Evolutionary conservation across 2,113 vertebrate species (phyloP), one percentile per base, ranked within the genome.

Genomic region (Cyanoliseus patagonus): DNA sequence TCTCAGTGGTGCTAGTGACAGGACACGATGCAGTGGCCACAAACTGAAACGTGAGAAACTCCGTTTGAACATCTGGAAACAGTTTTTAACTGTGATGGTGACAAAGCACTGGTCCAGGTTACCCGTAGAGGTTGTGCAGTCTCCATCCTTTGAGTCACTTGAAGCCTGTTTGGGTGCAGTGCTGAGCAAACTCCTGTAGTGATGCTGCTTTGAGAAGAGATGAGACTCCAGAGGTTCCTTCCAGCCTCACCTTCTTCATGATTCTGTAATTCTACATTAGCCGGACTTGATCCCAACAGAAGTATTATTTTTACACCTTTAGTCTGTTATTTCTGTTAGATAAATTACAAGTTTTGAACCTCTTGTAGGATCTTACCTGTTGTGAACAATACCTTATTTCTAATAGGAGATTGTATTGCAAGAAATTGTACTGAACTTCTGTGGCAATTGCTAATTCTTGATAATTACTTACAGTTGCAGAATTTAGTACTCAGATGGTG

Each of bases 291-390:
- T 70, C 24, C 51, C 22, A 6, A 3, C 1, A 11, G 28, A 41
- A 19, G 8, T 51, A 37, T 42, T 25, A 10, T 10, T 52, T 46
- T n/a, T 33, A 70, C 24, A 10, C 17, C 31, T 85, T 69, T 46
- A 55, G 20, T 41, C 37, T 42, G 37, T 62, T 22, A 9, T 27
- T 75, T 81, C n/a, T 5, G 4, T 79, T 11, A 5, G 37, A 30
- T 19, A 46, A 79, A n/a, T 9, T 1, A 23, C 18, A 35, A 13
- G 5, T 31, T 82, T 49, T 44, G 47, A 62, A 57, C 17, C 9
- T 70, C 13, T 39, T 3, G 1, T 1, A 5, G 73, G 28, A 15
- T 39, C 4, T 62, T 1, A 9, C 4, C 35, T 74, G 25, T 69
- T n/a, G 11, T 55, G 42, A 64, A 9, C 10, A 17, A 11, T 6